These are phyloP conservation scores for Sepioteuthis lessoniana DNA, from an alignment of 2,888 invertebrate genomes.

Conservation along the genomic window DNA sequence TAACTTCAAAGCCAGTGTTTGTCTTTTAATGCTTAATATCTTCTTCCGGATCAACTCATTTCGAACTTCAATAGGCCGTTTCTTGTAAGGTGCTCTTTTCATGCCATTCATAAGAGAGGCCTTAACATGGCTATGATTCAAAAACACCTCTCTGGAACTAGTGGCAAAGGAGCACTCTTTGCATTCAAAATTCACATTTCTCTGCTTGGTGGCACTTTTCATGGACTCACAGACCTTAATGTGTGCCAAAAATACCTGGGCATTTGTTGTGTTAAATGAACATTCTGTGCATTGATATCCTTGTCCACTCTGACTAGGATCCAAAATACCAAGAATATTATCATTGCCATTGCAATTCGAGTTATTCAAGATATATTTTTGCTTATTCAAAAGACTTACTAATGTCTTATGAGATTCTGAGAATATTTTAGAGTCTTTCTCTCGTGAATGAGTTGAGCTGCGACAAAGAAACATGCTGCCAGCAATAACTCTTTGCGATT, in stretches of 20 bases:
- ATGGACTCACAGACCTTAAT: background rate
- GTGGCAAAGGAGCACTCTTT: slow-evolving; percentile 41
- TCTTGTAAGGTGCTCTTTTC: background rate
- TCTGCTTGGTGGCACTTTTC: background rate
- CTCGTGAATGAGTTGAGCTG: background rate
- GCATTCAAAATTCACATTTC: slow-evolving; percentile 36
- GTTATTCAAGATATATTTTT: slow-evolving; percentile 13
- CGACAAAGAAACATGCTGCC: slow-evolving; percentile 42
- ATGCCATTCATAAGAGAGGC: background rate
- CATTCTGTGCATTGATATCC: background rate
- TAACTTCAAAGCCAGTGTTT: background rate
- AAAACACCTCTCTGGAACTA: background rate
- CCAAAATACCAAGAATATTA: background rate
- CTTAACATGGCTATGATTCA: slow-evolving; percentile 43
- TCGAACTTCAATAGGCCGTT: background rate
- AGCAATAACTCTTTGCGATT: slow-evolving; percentile 37
- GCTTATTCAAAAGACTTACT: background rate
- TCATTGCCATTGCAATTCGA: background rate
- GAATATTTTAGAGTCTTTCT: background rate
- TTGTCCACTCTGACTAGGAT: background rate
- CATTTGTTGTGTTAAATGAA: background rate
- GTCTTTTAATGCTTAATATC: background rate
- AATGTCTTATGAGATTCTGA: background rate
- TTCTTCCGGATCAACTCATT: background rate
- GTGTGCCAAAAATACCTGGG: slow-evolving; percentile 12